Percentiles rank a stretch among this genome's conserved stretches.
Evolutionary conservation across 2,113 vertebrate genomes (phyloP).

Genomic region (Dasyurus viverrinus): DNA sequence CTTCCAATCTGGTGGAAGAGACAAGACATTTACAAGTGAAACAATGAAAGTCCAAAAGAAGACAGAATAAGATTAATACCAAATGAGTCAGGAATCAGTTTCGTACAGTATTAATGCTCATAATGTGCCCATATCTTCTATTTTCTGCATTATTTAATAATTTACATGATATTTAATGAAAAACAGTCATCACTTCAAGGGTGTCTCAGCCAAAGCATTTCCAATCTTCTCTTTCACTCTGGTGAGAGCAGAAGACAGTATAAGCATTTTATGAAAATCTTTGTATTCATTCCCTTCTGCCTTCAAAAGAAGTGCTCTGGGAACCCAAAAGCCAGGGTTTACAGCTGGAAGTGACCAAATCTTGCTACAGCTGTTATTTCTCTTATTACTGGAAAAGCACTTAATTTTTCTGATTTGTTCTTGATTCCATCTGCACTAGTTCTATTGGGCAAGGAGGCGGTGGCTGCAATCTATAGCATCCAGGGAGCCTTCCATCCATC

Average conservation of each 20-base stretch:
- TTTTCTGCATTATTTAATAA: background rate
- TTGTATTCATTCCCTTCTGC: background rate
- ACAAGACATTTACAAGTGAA: background rate
- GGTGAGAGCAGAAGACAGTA: background rate
- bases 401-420: background rate
- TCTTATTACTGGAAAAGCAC: background rate
- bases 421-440: background rate
- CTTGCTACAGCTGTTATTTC: background rate
- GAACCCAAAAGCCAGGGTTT: background rate
- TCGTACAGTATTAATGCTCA: background rate
- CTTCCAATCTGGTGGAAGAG: background rate
- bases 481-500: background rate
- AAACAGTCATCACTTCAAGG: background rate
- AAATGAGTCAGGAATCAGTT: background rate
- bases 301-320: background rate
- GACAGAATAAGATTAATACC: background rate
- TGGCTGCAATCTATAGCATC: background rate
- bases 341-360: background rate
- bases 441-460: background rate
- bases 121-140: background rate
- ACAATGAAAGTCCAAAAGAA: background rate
- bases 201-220: background rate
- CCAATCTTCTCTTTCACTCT: background rate
- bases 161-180: conserved; percentile 14
- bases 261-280: background rate